Conservation (phyloP, 2,113 vertebrate species). For the Rafetus swinhoei region DNA sequence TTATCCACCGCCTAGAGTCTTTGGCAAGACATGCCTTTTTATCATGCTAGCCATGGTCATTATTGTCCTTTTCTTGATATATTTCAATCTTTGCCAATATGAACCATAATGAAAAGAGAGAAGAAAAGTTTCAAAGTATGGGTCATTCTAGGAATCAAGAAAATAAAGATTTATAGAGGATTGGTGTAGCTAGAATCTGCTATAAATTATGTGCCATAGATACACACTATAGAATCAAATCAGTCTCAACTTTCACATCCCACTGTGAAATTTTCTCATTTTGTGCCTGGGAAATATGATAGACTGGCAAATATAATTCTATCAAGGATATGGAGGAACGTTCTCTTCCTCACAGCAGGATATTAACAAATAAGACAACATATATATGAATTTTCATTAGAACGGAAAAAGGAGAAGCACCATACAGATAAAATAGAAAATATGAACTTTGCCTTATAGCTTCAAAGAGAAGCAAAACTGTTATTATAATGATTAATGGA, state of each 20-base stretch:
- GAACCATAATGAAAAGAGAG: background rate
- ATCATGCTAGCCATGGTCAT: background rate
- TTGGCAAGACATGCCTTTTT: background rate
- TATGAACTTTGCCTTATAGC: background rate
- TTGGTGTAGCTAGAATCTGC: background rate
- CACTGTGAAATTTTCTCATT: background rate
- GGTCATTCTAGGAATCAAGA: slow-evolving; percentile 19
- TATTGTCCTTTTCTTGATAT: background rate
- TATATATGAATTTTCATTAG: slow-evolving; percentile 35
- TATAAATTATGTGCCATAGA: background rate
- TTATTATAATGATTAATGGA: background rate
- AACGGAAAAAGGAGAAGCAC: slow-evolving; percentile 14
- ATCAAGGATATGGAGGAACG: slow-evolving; percentile 2
- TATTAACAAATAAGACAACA: slow-evolving; percentile 34
- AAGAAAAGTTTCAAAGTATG: slow-evolving; percentile 26
- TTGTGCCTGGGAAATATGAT: slow-evolving; percentile 4
- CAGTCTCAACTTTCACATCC: slow-evolving; percentile 49
- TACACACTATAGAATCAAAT: background rate
- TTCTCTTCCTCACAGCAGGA: slow-evolving; percentile 28
- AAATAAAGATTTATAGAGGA: slow-evolving; percentile 11
- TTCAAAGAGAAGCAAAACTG: background rate
- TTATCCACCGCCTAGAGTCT: background rate
- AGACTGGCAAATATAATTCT: slow-evolving; percentile 15
- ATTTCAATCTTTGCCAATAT: background rate
- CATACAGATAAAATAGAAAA: slow-evolving; percentile 8